Percentiles rank a stretch among this genome's conserved stretches.
Conservation (phyloP, 1,140 invertebrate genomes). For the Zaprionus taronus region DNA sequence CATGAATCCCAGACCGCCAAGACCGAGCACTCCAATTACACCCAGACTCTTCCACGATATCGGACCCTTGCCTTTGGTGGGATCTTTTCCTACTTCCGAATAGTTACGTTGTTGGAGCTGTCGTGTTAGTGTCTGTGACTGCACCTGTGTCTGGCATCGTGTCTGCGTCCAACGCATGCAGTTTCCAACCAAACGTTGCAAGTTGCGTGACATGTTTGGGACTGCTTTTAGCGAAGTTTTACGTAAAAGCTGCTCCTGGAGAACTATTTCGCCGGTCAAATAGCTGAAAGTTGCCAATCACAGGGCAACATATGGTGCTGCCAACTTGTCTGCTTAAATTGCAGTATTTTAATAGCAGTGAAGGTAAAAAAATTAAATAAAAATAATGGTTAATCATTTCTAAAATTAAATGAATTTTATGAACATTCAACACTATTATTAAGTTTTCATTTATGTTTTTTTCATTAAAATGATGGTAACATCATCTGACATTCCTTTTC, state of each 20-base stretch:
- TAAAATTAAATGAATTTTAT: not conserved
- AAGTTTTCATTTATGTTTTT: not conserved
- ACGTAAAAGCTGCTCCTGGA: conserved; percentile 70
- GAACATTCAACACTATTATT: not conserved
- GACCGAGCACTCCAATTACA: conserved; percentile 88
- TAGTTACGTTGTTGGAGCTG: conserved; percentile 49
- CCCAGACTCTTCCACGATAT: conserved; percentile 92
- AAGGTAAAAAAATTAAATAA: no score
- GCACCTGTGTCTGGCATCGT: conserved; percentile 10
- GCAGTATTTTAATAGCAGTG: not conserved
- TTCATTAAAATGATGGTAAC: not conserved
- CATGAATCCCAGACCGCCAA: conserved; percentile 89
- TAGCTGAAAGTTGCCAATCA: conserved; percentile 20
- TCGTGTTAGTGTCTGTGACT: conserved; percentile 11
- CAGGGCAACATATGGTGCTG: conserved; percentile 18
- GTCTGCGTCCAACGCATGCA: conserved; percentile 49
- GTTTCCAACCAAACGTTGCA: conserved; percentile 66
- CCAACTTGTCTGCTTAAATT: conserved; percentile 20
- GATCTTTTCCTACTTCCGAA: conserved; percentile 52
- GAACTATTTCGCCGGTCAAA: conserved; percentile 56
- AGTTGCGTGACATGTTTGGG: conserved; percentile 62
- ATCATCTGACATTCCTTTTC: not conserved
- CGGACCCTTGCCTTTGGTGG: conserved; percentile 85
- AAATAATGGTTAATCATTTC: not conserved
- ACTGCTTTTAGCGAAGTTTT: conserved; percentile 47